Conservation (phyloP, 2,797 vertebrate species). For the Alcedo atthis region DNA sequence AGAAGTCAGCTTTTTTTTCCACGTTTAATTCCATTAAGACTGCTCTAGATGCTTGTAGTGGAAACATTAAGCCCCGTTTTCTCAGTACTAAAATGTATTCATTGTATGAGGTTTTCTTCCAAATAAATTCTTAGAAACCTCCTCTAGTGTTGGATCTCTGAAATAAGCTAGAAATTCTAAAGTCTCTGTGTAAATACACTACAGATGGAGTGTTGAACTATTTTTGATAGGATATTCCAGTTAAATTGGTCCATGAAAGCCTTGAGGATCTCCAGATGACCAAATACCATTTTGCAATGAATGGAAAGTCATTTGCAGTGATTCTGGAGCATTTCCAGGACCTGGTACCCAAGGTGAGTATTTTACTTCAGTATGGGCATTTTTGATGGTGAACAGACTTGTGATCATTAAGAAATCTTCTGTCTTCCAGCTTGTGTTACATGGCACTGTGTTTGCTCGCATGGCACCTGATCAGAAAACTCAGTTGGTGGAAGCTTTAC, state of each 20-base stretch:
- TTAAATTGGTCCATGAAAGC: constrained; percentile 86
- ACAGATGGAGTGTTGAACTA: background rate
- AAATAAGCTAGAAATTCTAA: background rate
- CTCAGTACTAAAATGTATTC: background rate
- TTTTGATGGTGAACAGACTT: background rate
- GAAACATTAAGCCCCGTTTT: background rate
- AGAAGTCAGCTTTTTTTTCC: background rate
- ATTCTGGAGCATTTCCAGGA: constrained; percentile 96
- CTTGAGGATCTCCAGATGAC: constrained; percentile 82
- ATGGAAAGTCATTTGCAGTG: constrained; percentile 93
- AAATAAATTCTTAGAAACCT: background rate
- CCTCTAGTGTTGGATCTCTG: background rate
- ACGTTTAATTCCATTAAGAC: background rate
- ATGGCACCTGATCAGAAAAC: constrained; percentile 99
- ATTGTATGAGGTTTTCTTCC: background rate
- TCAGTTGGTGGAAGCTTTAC: constrained; percentile 92
- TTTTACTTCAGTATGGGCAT: background rate
- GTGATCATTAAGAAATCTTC: background rate
- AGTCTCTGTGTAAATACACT: background rate
- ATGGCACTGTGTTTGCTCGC: constrained; percentile 95
- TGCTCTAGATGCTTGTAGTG: background rate
- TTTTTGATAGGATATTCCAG: constrained; percentile 84
- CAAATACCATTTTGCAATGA: constrained; percentile 96
- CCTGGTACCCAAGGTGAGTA: constrained; percentile 91
- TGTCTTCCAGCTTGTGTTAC: constrained; percentile 88